A percentile compares a stretch with the other conserved stretches of the same genome.
phyloP scores from a whole-genome alignment of 2,888 invertebrate species.

The Copidosoma aretas region DNA sequence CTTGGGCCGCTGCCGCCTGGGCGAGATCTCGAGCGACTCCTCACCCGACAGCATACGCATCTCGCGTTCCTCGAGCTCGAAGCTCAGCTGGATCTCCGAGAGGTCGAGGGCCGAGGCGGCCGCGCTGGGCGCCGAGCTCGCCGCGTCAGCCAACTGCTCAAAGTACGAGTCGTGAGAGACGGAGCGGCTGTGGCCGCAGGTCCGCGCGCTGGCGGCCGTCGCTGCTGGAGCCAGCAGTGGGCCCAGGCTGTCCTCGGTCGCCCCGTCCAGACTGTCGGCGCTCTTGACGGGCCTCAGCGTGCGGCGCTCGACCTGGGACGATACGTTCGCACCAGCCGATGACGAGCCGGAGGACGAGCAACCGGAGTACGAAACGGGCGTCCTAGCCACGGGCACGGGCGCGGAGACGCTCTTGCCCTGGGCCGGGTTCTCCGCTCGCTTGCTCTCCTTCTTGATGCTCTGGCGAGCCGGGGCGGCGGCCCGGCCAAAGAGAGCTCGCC shows the following conservation, averaged over 20 bases:
- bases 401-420: background rate
- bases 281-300: constrained; percentile 72
- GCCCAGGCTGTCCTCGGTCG: constrained; percentile 51
- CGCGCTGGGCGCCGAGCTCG: constrained; percentile 44
- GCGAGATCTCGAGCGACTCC: constrained; percentile 63
- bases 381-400: background rate
- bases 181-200: constrained; percentile 70
- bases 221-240: constrained; percentile 63
- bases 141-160: constrained; percentile 74
- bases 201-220: constrained; percentile 54
- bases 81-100: constrained; percentile 83
- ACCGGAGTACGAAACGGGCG: background rate
- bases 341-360: background rate
- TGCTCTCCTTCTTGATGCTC: constrained; percentile 8
- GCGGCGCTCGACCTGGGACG: constrained; percentile 53
- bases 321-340: background rate
- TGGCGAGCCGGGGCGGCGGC: constrained; percentile 46
- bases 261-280: constrained; percentile 70
- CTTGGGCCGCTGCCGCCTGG: constrained; percentile 52
- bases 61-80: constrained; percentile 84
- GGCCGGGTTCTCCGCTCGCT: background rate
- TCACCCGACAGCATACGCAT: constrained; percentile 90
- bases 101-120: constrained; percentile 69
- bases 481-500: constrained; percentile 77
- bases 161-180: constrained; percentile 95